Base-by-base conservation (phyloP, 1,140 invertebrate species). In the Euglossa dilemma region DNA sequence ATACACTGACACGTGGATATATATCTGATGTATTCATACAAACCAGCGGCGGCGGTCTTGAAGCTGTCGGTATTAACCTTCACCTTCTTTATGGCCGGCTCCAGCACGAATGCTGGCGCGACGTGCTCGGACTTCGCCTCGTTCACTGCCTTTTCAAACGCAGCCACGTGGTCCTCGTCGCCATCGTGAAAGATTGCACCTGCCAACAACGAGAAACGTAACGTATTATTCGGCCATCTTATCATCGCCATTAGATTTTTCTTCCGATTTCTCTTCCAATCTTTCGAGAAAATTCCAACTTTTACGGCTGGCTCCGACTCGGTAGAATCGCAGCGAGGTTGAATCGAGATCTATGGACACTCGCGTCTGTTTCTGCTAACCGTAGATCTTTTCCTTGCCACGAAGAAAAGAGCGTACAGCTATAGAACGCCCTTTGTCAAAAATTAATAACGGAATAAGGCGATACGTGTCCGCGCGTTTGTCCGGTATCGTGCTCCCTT, bases 21-120 rank as follows among this genome's bases (percentile, higher is more conserved):
- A 20, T 56, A 9, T 9, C 14, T 61, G 18, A 50, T 23, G n/a
- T 59, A 63, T 72, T 63, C 59, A 76, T 84, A 87, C 91, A 81
- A 36, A 92, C 92, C 89, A 28, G 86, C 87, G 20, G 25, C 18
- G 25, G 83, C 89, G 25, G 93, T 92, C 47, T 88, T 91, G 75
- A 92, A 93, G 83, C 93, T 93, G 79, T 93, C 92, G 18, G 91
- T 93, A 75, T 90, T 86, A 56, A 86, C 81, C 36, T 92, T 87
- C 57, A 93, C 87, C 20, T 78, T 85, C 47, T 89, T 85, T 75
- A 88, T 84, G 25, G 83, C 18, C 45, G 87, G 43, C 25, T 90
- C 20, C 20, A 93, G 56, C 28, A 90, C 76, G 82, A 91, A 93
- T 23, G 89, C 86, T 59, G 92, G 91, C 59, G 90, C 92, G 11